phyloP scores from a whole-genome alignment of 2,888 invertebrate species.

The Nesidiocoris tenuis region DNA sequence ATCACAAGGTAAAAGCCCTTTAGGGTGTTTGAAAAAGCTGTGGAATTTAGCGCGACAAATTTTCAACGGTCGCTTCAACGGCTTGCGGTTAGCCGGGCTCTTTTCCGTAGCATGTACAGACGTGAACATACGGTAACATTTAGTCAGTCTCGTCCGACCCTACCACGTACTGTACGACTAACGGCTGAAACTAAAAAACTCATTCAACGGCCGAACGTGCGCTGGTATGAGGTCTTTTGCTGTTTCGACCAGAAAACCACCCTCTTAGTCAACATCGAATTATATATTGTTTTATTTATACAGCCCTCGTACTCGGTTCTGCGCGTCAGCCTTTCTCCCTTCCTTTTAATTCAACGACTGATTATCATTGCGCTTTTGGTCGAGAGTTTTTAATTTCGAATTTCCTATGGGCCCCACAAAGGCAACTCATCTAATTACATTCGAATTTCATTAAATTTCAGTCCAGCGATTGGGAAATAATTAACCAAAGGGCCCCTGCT shows the following conservation, averaged over 20 bases:
- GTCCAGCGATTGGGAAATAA: not conserved
- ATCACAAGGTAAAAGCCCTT: not conserved
- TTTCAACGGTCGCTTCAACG: not conserved
- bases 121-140: no score
- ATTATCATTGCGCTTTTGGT: not conserved
- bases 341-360: not conserved
- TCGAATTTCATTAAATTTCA: slow-evolving; percentile 10
- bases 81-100: not conserved
- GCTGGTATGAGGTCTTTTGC: no score
- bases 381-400: not conserved
- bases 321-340: not conserved
- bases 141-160: not conserved
- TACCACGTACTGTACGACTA: not conserved
- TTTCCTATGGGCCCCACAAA: slow-evolving; percentile 36
- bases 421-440: slow-evolving; percentile 37
- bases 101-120: not conserved
- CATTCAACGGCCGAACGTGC: not conserved
- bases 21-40: not conserved
- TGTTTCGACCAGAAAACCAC: not conserved
- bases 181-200: not conserved
- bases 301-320: not conserved
- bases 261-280: slow-evolving; percentile 37
- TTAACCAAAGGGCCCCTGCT: not conserved
- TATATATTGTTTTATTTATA: slow-evolving; percentile 32
- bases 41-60: not conserved